Percentiles rank a stretch among this genome's conserved stretches.
Conservation (phyloP, 1,140 invertebrate genomes). For the Macrotrachela quadricornifera region DNA sequence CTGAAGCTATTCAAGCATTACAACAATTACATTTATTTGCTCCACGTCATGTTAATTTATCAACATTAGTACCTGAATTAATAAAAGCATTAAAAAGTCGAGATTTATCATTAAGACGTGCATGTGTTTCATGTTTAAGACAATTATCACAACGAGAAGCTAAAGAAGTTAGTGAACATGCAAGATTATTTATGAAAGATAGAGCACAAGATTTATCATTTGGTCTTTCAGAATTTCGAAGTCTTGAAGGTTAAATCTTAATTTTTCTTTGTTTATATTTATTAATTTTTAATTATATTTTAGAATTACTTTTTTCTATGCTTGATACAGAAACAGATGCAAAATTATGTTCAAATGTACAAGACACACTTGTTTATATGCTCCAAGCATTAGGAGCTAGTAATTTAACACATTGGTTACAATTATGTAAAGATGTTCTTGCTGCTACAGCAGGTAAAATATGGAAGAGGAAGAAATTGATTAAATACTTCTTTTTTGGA, state of each 20-base stretch:
- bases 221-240: neutral
- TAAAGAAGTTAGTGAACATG: conserved; percentile 75
- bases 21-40: conserved; percentile 94
- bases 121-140: conserved; percentile 73
- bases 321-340: conserved; percentile 74
- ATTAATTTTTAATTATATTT: conserved; percentile 43
- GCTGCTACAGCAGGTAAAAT: conserved; percentile 53
- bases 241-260: neutral
- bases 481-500: too few species aligned
- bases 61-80: conserved; percentile 61
- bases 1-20: conserved; percentile 77
- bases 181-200: conserved; percentile 44
- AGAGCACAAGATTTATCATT: conserved; percentile 15
- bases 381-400: conserved; percentile 44
- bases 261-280: conserved; percentile 11
- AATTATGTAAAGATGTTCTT: conserved; percentile 76
- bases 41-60: conserved; percentile 71
- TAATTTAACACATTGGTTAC: conserved; percentile 60
- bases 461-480: too few species aligned
- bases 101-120: conserved; percentile 70
- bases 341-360: conserved; percentile 54
- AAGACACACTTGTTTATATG: conserved; percentile 76
- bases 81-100: conserved; percentile 60
- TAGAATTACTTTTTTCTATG: conserved; percentile 78
- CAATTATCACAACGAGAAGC: conserved; percentile 87